Base-by-base conservation (phyloP, 53 echinoderm and acorn worm species). In the Holothuria leucospilota region DNA sequence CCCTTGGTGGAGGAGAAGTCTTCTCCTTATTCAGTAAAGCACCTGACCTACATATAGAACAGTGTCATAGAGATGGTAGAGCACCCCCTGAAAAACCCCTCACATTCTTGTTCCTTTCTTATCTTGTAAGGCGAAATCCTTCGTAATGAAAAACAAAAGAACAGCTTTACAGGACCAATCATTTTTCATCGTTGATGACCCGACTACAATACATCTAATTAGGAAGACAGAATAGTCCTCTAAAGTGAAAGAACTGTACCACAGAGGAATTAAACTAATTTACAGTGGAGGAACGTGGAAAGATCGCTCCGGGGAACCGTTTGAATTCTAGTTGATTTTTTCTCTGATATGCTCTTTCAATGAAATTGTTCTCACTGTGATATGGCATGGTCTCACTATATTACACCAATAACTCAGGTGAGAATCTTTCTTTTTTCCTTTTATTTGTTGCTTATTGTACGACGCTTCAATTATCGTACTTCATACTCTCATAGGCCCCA, bases 171-270 rank as follows among this genome's bases (percentile, higher is more conserved):
- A 53, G 53, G 79, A n/a, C 10, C 27, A 59, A n/a, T 21, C 12
- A 28, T 78, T 78, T 15, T 56, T 78, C 34, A 78, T 78, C 13
- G 29, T 60, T 4, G 79, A 78, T 29, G 79, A 78, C n/a, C 28
- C 53, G 25, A 78, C 79, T 13, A 78, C 51, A 60, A 13, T 13
- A 0, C 24, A 78, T 78, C 59, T 78, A 12, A n/a, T 14, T 20
- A 56, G 27, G 34, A 78, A 60, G 28, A 78, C 34, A 46, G 39
- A 71, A 71, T 71, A 40, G 71, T 71, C 71, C 13, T 20, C 12
- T 20, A 15, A 71, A 38, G 71, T 71, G 12, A 71, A 38, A 13
- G 71, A 71, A 16, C 41, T 71, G 4, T 71, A 71, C 29, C 39
- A 71, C 29, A 39, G 18, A 39, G 71, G 71, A 16, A 71, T 2